Percentiles rank a stretch among this genome's conserved stretches.
phyloP scores from a whole-genome alignment of 2,797 vertebrate genomes.

The Saxicola maurus region DNA sequence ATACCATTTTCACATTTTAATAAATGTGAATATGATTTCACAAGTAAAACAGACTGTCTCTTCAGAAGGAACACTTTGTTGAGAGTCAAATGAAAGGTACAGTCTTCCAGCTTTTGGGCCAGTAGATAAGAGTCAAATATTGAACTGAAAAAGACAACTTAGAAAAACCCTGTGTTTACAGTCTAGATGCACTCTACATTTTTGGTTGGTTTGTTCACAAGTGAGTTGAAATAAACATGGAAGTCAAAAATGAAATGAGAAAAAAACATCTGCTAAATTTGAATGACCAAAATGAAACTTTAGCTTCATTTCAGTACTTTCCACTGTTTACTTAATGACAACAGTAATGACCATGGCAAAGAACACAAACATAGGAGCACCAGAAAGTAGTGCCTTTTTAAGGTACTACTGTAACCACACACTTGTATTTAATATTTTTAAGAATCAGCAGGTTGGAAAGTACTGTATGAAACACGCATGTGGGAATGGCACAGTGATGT shows the following conservation, averaged over 20 bases:
- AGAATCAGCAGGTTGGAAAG: neutral
- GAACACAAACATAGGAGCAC: neutral
- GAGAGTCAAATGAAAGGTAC: neutral
- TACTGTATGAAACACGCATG: neutral
- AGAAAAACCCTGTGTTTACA: neutral
- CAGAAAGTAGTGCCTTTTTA: neutral
- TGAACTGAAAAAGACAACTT: neutral
- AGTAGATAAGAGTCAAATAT: neutral
- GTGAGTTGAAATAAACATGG: neutral
- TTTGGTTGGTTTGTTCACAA: neutral
- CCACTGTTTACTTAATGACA: neutral
- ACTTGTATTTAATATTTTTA: neutral
- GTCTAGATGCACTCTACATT: neutral
- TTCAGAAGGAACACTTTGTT: neutral
- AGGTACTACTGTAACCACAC: neutral
- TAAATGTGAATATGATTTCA: neutral
- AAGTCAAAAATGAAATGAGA: neutral
- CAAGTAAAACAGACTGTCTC: neutral
- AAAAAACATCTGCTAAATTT: neutral
- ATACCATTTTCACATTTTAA: accelerated
- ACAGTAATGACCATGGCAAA: neutral
- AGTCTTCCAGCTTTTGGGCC: neutral
- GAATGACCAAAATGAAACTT: neutral
- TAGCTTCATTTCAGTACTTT: neutral
- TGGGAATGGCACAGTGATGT: neutral